A percentile compares a stretch with the other conserved stretches of the same genome.
These are phyloP conservation scores for Drosophila suzukii DNA, from an alignment of 1,140 invertebrate genomes.

Conservation along the genomic window DNA sequence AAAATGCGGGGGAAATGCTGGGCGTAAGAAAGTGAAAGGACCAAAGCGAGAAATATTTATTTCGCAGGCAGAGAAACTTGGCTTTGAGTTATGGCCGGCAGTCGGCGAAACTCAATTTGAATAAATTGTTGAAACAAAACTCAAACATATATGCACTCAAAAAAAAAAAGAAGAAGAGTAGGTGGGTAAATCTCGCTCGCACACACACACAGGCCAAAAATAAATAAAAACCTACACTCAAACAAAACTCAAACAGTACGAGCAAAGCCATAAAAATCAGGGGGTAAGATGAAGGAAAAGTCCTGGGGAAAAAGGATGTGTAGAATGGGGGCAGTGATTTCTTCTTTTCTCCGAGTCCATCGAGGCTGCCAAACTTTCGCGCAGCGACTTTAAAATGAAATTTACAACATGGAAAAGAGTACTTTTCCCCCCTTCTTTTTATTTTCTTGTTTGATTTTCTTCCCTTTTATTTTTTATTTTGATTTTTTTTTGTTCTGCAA, in stretches of 20 bases:
- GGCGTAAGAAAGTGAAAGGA: slow-evolving; percentile 39
- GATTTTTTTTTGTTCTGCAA: background rate
- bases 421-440: slow-evolving; percentile 2
- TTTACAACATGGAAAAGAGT: slow-evolving; percentile 63
- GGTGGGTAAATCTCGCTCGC: background rate
- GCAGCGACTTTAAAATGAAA: slow-evolving; percentile 71
- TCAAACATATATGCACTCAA: slow-evolving; percentile 22
- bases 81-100: slow-evolving; percentile 78
- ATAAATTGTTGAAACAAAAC: slow-evolving; percentile 79
- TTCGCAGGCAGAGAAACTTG: slow-evolving; percentile 38
- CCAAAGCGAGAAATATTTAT: slow-evolving; percentile 36
- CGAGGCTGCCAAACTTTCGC: slow-evolving; percentile 59
- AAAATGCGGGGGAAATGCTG: background rate
- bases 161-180: background rate
- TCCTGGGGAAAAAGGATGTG: background rate
- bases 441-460: slow-evolving; percentile 10
- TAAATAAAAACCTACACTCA: slow-evolving; percentile 6
- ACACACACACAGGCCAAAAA: slow-evolving; percentile 6
- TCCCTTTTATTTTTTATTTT: background rate
- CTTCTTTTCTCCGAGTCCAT: slow-evolving; percentile 50
- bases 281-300: slow-evolving; percentile 5
- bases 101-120: slow-evolving; percentile 80
- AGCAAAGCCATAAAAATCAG: slow-evolving; percentile 23
- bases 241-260: slow-evolving; percentile 24
- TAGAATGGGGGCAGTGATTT: slow-evolving; percentile 19